These are phyloP conservation scores for Glaucidium brasilianum DNA, from an alignment of 2,113 vertebrate species.

Conservation along the genomic window DNA sequence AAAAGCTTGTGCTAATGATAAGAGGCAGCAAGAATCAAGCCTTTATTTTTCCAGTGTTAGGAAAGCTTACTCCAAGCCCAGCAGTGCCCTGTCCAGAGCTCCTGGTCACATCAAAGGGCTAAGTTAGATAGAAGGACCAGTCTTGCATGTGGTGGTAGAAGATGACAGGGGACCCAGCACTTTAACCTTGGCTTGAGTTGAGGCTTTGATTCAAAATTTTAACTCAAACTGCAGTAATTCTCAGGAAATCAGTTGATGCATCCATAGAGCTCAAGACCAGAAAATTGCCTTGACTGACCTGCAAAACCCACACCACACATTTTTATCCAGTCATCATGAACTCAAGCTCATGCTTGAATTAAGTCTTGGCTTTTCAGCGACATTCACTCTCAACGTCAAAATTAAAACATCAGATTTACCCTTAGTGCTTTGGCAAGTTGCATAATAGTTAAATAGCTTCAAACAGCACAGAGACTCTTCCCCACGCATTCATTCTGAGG, in stretches of 20 bases:
- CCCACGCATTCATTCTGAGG: neutral
- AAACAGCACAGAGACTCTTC: neutral
- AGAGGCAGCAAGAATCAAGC: neutral
- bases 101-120: neutral
- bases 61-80: neutral
- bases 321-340: neutral
- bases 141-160: neutral
- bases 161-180: neutral
- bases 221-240: neutral
- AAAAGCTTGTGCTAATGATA: neutral
- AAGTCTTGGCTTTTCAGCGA: neutral
- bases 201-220: neutral
- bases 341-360: neutral
- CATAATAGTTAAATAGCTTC: neutral
- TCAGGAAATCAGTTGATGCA: neutral
- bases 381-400: neutral
- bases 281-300: neutral
- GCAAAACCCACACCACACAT: neutral
- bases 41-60: rapidly evolving
- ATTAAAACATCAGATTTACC: neutral
- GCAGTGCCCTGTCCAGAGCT: neutral
- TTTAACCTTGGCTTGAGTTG: neutral
- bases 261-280: neutral
- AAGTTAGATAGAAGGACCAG: neutral
- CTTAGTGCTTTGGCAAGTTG: neutral